Base-by-base conservation (phyloP, 2,113 vertebrate genomes). In the Macheiramphus alcinus region DNA sequence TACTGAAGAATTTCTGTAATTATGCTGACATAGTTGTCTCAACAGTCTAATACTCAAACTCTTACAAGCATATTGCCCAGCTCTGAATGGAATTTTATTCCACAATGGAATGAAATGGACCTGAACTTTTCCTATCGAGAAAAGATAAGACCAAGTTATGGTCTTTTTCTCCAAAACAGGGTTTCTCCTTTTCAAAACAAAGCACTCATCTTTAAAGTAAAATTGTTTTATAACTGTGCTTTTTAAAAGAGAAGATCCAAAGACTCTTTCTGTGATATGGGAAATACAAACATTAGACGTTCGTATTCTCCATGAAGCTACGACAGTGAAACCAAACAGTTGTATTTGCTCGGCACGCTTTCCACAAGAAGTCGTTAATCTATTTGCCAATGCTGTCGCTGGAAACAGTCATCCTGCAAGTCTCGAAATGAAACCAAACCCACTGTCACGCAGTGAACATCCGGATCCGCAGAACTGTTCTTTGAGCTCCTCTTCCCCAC, bases 361-460 rank as follows among this genome's bases (percentile, higher is more conserved):
- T n/a, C 38, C 42, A 40, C 36, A 38, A 47, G 17, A 74, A 55
- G 47, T 38, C 6, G 3, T 40, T 16, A 38, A 86, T 32, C 52
- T 76, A 34, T 67, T 83, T 62, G 53, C 65, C 88, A 73, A 78
- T 8, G 29, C 11, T 42, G 26, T 32, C 31, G 47, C 1, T 48
- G 68, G 38, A 66, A 93, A 66, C 25, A 76, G 68, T 34, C 79
- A 62, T 53, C 66, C 22, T 76, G 22, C 55, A 84, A 84, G 27
- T 62, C 52, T n/a, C 1, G 0, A 86, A 88, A 80, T 18, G 26
- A 88, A 95, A 88, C 8, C 38, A 8, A 80, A 74, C 14, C 36
- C n/a, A 42, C 22, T 67, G 47, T 14, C 67, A 56, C 0, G 0
- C n/a, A 67, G 11, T 10, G 21, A 58, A 67, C 5, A 2, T 32